Conservation (phyloP, 2,888 invertebrate species). For the Macaria liturata region DNA sequence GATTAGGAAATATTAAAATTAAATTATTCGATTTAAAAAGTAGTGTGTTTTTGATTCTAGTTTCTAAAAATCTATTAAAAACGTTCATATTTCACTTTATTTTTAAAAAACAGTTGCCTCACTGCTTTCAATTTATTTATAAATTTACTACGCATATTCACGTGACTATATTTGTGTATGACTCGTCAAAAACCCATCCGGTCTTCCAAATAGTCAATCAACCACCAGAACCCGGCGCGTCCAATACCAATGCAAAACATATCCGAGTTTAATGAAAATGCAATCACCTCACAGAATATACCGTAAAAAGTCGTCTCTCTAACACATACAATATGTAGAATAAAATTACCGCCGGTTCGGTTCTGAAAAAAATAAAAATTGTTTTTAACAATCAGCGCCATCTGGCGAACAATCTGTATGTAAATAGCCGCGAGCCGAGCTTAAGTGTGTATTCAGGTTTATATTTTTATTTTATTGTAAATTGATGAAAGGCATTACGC, state of each 20-base stretch:
- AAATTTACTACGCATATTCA: no score
- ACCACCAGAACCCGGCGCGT: background rate
- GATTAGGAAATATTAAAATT: no score
- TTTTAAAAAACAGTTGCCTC: no score
- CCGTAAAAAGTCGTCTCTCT: background rate
- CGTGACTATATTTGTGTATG: no score
- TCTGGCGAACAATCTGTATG: constrained; percentile 36
- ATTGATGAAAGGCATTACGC: constrained; percentile 33
- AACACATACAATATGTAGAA: constrained; percentile 14
- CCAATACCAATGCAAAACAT: constrained; percentile 11
- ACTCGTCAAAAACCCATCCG: background rate
- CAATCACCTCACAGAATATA: constrained; percentile 7
- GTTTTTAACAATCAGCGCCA: constrained; percentile 29
- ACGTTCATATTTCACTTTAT: no score
- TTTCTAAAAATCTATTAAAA: no score
- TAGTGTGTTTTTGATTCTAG: no score
- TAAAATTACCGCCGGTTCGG: constrained; percentile 13
- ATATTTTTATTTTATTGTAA: constrained; percentile 34
- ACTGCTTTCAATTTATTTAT: no score
- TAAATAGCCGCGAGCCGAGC: constrained; percentile 23
- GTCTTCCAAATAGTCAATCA: background rate
- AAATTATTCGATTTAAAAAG: no score
- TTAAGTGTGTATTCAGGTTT: constrained; percentile 27
- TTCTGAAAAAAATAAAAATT: constrained; percentile 28
- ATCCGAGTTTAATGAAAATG: constrained; percentile 12